Evolutionary conservation across 2,113 vertebrate genomes (phyloP).

Genomic region (Sprattus sprattus): DNA sequence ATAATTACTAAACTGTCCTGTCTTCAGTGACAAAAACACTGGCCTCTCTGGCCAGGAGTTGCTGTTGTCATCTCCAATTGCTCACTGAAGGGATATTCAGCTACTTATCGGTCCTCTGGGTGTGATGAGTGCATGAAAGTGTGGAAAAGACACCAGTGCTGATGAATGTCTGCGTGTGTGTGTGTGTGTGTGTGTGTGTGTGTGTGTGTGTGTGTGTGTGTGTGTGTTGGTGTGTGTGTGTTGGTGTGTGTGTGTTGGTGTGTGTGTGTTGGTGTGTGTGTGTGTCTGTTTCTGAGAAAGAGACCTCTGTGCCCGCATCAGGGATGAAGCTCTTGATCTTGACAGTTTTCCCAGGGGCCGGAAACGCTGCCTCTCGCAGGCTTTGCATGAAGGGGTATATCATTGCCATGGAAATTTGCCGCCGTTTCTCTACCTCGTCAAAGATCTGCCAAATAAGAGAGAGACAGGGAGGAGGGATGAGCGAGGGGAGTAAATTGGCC

Average conservation of each 20-base stretch:
- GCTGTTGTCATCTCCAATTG: neutral
- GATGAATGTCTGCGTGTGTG: neutral
- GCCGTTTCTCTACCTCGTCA: slow-evolving; percentile 93
- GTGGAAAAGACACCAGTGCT: neutral
- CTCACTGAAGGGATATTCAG: neutral
- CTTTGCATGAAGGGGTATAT: slow-evolving; percentile 98
- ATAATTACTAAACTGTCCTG: neutral
- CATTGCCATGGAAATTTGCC: slow-evolving; percentile 90
- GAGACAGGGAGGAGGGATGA: neutral
- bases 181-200: neutral
- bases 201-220: neutral
- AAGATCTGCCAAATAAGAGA: slow-evolving; percentile 75
- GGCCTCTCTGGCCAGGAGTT: neutral
- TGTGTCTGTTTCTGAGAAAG: neutral
- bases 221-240: neutral
- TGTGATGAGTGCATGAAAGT: neutral
- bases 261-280: neutral
- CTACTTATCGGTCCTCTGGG: neutral
- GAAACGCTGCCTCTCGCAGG: slow-evolving; percentile 86
- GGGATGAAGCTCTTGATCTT: slow-evolving; percentile 97
- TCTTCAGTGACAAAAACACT: neutral
- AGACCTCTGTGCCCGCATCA: slow-evolving; percentile 88
- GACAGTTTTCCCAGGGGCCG: slow-evolving; percentile 88
- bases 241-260: neutral
- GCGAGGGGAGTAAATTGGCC: neutral